These are phyloP conservation scores for Lissonota sp. DNA, from an alignment of 2,888 invertebrate genomes.

Conservation along the genomic window DNA sequence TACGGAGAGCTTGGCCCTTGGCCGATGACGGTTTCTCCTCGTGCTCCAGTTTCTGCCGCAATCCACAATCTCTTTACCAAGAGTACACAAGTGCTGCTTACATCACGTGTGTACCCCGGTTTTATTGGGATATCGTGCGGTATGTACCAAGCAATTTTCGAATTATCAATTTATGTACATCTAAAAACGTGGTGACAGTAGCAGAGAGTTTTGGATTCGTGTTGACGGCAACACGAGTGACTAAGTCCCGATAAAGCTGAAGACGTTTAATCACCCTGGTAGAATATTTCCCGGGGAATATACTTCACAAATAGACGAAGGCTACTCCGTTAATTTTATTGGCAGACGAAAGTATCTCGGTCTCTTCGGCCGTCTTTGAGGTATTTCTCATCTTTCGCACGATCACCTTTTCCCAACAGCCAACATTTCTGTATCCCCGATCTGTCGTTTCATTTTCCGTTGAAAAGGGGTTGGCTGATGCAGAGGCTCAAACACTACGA, in stretches of 20 bases:
- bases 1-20: slow-evolving; percentile 33
- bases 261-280: slow-evolving; percentile 31
- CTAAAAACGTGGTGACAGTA: slow-evolving; percentile 6
- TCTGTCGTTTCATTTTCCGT: slow-evolving; percentile 8
- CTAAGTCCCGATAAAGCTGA: slow-evolving; percentile 32
- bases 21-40: slow-evolving; percentile 24
- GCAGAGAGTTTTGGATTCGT: background rate
- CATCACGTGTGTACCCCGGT: background rate
- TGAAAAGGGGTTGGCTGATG: slow-evolving; percentile 4
- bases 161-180: slow-evolving; percentile 39
- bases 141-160: slow-evolving; percentile 17
- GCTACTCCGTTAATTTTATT: slow-evolving; percentile 61
- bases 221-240: slow-evolving; percentile 52
- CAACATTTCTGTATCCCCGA: slow-evolving; percentile 12
- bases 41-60: background rate
- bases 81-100: slow-evolving; percentile 10
- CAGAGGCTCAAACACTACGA: slow-evolving; percentile 5
- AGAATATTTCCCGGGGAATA: slow-evolving; percentile 60
- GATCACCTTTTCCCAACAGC: background rate
- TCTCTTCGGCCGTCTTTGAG: slow-evolving; percentile 24
- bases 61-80: background rate
- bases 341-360: slow-evolving; percentile 50
- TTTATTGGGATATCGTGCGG: background rate
- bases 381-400: slow-evolving; percentile 10
- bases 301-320: slow-evolving; percentile 64